Base-by-base conservation (phyloP, 2,797 vertebrate species). In the Xerus rutilus region DNA sequence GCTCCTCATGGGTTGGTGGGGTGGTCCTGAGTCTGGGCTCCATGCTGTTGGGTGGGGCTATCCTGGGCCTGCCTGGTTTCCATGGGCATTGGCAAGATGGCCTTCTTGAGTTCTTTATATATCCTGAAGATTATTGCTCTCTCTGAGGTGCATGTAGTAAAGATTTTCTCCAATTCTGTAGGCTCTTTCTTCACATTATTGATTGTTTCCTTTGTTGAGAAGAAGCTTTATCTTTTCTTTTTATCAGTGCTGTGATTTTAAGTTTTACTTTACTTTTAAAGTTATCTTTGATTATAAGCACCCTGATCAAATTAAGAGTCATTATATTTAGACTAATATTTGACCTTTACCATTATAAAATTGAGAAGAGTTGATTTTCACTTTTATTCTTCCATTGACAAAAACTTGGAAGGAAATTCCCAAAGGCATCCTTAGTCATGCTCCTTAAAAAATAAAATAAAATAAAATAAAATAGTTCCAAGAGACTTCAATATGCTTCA, bases 151-250 rank as follows among this genome's bases (percentile, higher is more conserved):
- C 39, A 39, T 39, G 39, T 39, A 39, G 39, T 39, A 39, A 39
- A 39, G 39, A 39, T 39, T 39, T 39, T 39, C 39, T 39, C 39
- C 39, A 39, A 39, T 39, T 39, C 39, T 39, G 39, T 39, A 39
- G 39, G 39, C 39, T 39, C 39, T 39, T 3, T 39, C 39, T 39
- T 39, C 39, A 39, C 39, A 39, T 39, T 39, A 39, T 39, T 39
- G 39, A 39, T 39, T 39, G 39, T 39, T 39, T 39, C 39, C 39
- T 39, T 39, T 39, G 39, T 39, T 39, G 39, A 39, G 39, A 39
- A 39, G 39, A 39, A 39, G 39, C 39, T 39, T 91, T 91, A 52
- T 59, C 25, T 92, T 78, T 95, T 93, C 35, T 95, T 97, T 97
- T 76, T 88, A 64, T 96, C 85, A 94, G 54, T 39, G 70, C 52